Evolutionary conservation across 2,113 vertebrate species (phyloP), one percentile per base, ranked within the genome.

Genomic region (Cyrtonyx montezumae): DNA sequence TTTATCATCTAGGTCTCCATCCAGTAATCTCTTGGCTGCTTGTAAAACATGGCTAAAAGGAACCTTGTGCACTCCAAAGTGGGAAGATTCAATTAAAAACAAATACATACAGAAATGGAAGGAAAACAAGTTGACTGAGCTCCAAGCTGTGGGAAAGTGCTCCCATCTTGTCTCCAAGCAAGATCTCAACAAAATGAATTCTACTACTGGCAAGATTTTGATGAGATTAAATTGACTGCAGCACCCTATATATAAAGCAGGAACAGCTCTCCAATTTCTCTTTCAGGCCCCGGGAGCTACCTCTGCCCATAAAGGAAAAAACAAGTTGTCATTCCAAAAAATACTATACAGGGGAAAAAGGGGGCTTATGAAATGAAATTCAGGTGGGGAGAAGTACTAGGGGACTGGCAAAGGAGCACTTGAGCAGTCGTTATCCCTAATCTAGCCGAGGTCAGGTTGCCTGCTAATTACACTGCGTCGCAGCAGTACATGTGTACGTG

Each of bases 171-270:
- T 95, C 95, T 96, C 75, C 73, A 83, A 96, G 96, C 84, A 94
- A 96, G 94, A 95, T 45, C 93, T 86, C 92, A 84, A 48, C 88
- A 94, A 95, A 97, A 94, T 87, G 93, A 96, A 96, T 96, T 96
- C 95, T 76, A 96, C 96, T 96, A 90, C 93, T 88, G 96, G 97
- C 91, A 89, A 96, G 93, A 95, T 94, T 96, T 95, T 96, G 97
- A 96, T 87, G 94, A 97, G 92, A 97, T 93, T 80, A 94, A 96
- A 95, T 75, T 96, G 96, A 96, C 93, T 88, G 89, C 87, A 94
- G 93, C 59, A 95, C 85, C 93, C 93, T 96, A 91, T 93, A 91
- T 84, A 95, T 53, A 84, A 76, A 93, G 84, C 66, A 96, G 85
- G 48, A 94, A 45, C 63, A 71, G 83, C 85, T 95, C 92, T 96